These are phyloP conservation scores for Lordiphosa collinella DNA, from an alignment of 1,140 invertebrate genomes.

Conservation along the genomic window DNA sequence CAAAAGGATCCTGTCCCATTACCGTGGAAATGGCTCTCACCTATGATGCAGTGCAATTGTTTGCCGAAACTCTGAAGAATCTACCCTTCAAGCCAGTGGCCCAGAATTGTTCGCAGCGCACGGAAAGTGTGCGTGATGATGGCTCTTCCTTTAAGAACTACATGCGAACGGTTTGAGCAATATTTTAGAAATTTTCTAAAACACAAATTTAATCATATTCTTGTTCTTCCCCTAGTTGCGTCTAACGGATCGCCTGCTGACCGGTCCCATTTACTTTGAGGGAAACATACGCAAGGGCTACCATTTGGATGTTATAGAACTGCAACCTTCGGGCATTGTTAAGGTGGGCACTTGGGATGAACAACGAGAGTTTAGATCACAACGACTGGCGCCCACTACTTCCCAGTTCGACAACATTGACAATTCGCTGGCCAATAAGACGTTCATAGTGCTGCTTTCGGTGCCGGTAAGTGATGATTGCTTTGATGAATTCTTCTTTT, in stretches of 20 bases:
- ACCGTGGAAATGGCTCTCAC: constrained; percentile 87
- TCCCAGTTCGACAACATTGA: constrained; percentile 76
- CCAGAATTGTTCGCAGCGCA: constrained; percentile 83
- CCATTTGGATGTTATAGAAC: constrained; percentile 88
- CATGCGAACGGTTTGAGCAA: constrained; percentile 80
- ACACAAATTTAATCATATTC: constrained; percentile 67
- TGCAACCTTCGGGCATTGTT: constrained; percentile 84
- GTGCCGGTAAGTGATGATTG: constrained; percentile 46
- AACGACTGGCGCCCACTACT: constrained; percentile 54
- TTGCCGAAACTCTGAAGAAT: constrained; percentile 81
- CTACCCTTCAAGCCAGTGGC: constrained; percentile 55
- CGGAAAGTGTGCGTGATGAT: constrained; percentile 68
- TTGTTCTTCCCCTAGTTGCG: constrained; percentile 59
- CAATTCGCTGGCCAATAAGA: constrained; percentile 87
- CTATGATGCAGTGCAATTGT: constrained; percentile 88
- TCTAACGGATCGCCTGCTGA: constrained; percentile 82
- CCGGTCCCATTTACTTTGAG: constrained; percentile 91
- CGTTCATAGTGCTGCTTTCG: constrained; percentile 89
- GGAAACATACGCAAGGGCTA: constrained; percentile 90
- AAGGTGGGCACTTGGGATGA: constrained; percentile 88
- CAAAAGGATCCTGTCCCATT: constrained; percentile 79
- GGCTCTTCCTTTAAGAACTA: constrained; percentile 92
- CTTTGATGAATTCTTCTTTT: neutral
- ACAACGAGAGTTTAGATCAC: constrained; percentile 46
- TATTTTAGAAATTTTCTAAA: neutral